Conservation (phyloP, 1,140 invertebrate species). For the Hesperophylax magnus region DNA sequence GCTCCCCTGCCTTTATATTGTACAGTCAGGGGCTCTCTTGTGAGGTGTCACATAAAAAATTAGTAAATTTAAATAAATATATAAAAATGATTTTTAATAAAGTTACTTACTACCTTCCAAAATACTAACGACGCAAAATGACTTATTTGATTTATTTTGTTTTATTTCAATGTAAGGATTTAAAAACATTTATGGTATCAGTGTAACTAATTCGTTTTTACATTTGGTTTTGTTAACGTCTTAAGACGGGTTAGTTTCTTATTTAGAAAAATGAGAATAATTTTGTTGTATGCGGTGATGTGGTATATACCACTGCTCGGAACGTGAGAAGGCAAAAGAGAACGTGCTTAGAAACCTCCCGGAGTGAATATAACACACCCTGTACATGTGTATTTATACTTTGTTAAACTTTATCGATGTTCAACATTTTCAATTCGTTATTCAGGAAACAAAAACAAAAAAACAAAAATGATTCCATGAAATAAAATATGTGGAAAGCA, state of each 20-base stretch:
- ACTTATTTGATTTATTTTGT: too few relatives aligned
- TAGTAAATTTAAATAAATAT: too few relatives aligned
- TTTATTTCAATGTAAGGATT: neutral
- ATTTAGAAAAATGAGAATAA: neutral
- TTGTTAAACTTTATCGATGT: conserved; percentile 25
- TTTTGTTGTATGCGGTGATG: neutral
- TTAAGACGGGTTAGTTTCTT: neutral
- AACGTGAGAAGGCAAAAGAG: neutral
- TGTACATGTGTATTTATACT: conserved; percentile 13
- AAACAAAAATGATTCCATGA: neutral
- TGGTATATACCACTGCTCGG: neutral
- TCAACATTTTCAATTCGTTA: conserved; percentile 14
- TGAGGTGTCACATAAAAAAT: too few relatives aligned
- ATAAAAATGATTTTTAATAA: too few relatives aligned
- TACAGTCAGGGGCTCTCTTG: too few relatives aligned
- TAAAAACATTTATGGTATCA: neutral
- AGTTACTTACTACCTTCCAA: too few relatives aligned
- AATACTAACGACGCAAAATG: too few relatives aligned
- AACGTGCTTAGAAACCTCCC: conserved; percentile 2
- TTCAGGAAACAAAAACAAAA: neutral
- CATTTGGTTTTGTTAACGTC: neutral
- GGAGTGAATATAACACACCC: neutral
- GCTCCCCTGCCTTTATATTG: too few relatives aligned
- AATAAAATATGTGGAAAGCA: neutral
- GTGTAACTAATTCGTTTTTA: neutral